These are phyloP conservation scores for Numida meleagris DNA, from an alignment of 2,113 vertebrate species.

Conservation along the genomic window DNA sequence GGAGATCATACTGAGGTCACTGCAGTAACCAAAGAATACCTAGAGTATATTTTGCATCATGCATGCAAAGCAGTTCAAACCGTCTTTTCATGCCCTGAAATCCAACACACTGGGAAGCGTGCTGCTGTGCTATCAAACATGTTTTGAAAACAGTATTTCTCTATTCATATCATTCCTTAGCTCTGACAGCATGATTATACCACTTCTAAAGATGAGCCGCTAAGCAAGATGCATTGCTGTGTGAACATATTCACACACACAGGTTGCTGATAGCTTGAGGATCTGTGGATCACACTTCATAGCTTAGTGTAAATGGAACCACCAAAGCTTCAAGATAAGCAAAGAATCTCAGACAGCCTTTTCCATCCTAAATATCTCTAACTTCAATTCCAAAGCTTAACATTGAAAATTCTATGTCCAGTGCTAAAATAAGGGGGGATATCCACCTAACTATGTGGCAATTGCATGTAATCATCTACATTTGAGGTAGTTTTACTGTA, in stretches of 20 bases:
- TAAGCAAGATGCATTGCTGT: not conserved
- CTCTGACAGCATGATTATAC: not conserved
- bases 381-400: not conserved
- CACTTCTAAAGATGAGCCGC: not conserved
- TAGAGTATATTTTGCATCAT: not conserved
- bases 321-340: not conserved
- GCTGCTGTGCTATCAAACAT: not conserved
- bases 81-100: not conserved
- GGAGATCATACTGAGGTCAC: not conserved
- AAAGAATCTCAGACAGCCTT: not conserved
- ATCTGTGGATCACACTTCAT: not conserved
- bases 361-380: not conserved
- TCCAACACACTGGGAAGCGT: not conserved
- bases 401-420: not conserved
- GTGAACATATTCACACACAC: not conserved
- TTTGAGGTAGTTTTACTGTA: not conserved
- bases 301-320: not conserved
- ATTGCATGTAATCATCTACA: not conserved
- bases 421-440: not conserved
- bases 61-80: not conserved
- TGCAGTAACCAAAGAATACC: not conserved
- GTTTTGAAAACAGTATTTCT: not conserved
- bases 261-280: not conserved
- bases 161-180: not conserved
- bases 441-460: not conserved